Evolutionary conservation across 2,113 vertebrate genomes (phyloP).

Genomic region (Bagarius yarrelli): DNA sequence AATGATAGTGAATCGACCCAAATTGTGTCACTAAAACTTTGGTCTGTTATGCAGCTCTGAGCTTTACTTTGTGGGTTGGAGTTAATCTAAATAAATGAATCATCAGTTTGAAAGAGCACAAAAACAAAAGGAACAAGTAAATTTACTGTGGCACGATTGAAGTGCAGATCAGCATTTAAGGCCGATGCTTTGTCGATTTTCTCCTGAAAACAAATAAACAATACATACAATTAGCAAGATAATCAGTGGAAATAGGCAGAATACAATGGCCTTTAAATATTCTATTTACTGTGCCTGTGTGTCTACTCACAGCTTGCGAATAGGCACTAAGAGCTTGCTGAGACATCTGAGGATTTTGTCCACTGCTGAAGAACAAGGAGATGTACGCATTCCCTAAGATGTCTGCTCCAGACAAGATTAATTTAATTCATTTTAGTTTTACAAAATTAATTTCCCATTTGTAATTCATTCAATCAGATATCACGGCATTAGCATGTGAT

Average conservation of each 20-base stretch:
- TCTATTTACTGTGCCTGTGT: not conserved
- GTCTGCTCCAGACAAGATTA: constrained; percentile 66
- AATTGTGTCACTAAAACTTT: not conserved
- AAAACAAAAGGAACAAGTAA: not conserved
- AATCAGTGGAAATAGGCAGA: not conserved
- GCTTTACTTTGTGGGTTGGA: not conserved
- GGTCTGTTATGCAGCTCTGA: not conserved
- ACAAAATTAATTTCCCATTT: not conserved
- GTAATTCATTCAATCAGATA: not conserved
- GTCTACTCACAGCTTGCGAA: constrained; percentile 80
- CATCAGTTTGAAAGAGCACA: not conserved
- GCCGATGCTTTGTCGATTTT: constrained; percentile 79
- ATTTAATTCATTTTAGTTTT: not conserved
- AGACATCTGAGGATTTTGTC: constrained; percentile 85
- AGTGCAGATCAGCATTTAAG: constrained; percentile 84
- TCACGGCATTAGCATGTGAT: not conserved
- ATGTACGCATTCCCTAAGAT: constrained; percentile 87
- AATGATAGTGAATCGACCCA: not conserved
- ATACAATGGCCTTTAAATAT: not conserved
- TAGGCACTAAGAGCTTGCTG: constrained; percentile 87
- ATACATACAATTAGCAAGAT: constrained; percentile 11
- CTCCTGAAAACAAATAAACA: constrained; percentile 67
- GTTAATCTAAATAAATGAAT: not conserved
- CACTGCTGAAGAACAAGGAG: constrained; percentile 84
- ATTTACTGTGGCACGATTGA: constrained; percentile 82